Conservation (phyloP, 2,797 vertebrate genomes). For the Propithecus deckenii region DNA sequence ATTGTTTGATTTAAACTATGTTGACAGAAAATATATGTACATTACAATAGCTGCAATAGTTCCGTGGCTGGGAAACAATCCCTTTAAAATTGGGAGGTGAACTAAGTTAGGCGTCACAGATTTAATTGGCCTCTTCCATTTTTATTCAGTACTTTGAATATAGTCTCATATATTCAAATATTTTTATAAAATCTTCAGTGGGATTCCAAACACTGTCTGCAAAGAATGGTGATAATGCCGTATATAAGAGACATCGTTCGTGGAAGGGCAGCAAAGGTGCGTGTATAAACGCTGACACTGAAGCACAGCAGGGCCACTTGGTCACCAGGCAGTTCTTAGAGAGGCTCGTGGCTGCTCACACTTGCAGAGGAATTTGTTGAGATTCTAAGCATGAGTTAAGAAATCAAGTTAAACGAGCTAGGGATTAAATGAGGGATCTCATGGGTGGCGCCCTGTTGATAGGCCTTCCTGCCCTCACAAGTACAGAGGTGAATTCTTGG, state of each 20-base stretch:
- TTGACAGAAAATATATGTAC: background rate
- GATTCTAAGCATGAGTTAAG: background rate
- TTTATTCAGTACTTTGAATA: constrained; percentile 5
- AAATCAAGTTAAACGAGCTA: background rate
- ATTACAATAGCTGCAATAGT: background rate
- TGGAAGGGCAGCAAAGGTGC: background rate
- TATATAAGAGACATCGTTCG: background rate
- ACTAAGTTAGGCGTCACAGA: background rate
- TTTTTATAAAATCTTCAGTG: background rate
- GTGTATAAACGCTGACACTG: background rate
- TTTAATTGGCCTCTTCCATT: background rate
- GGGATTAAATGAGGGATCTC: background rate
- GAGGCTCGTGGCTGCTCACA: background rate
- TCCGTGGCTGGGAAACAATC: background rate
- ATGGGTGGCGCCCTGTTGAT: background rate
- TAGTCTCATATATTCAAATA: background rate
- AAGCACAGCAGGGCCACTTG: background rate
- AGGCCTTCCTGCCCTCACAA: background rate
- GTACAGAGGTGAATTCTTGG: background rate
- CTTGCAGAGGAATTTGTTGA: background rate
- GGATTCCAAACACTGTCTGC: background rate
- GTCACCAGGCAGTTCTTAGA: background rate
- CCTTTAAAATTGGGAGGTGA: background rate
- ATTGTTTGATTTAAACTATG: background rate
- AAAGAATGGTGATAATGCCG: background rate